Evolutionary conservation across 2,113 vertebrate genomes (phyloP).

Genomic region (Nothocercus nigrocapillus): DNA sequence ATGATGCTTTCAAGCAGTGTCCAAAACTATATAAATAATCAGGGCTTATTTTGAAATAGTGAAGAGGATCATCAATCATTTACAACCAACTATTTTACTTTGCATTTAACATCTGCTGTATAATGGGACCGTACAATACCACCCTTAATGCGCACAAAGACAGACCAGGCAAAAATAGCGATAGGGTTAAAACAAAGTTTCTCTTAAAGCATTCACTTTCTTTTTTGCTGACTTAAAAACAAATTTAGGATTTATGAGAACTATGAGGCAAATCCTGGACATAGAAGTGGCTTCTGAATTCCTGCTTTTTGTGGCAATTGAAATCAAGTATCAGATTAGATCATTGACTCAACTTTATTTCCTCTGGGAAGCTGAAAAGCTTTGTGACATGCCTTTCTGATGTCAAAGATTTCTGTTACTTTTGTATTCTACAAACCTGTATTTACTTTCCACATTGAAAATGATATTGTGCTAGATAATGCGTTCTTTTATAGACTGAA

Average conservation of each 20-base stretch:
- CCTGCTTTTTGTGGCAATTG: not conserved
- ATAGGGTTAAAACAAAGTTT: conserved; percentile 66
- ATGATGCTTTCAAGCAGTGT: conserved; percentile 81
- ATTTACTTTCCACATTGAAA: not conserved
- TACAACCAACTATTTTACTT: conserved; percentile 83
- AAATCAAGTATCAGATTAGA: not conserved
- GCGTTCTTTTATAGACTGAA: not conserved
- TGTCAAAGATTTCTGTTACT: not conserved
- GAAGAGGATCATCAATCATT: conserved; percentile 85
- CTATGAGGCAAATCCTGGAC: not conserved
- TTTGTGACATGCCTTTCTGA: not conserved
- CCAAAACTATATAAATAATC: conserved; percentile 84
- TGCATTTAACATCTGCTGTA: conserved; percentile 81
- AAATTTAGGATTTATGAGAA: not conserved
- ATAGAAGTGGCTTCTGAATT: not conserved
- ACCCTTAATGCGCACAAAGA: conserved; percentile 71
- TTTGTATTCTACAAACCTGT: not conserved
- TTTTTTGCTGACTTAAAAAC: not conserved
- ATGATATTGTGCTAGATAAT: not conserved
- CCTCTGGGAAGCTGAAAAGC: not conserved
- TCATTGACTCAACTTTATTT: not conserved
- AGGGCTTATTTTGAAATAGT: conserved; percentile 81
- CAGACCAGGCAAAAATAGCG: conserved; percentile 64
- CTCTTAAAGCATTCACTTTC: conserved; percentile 16
- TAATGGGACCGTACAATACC: conserved; percentile 72